phyloP scores from a whole-genome alignment of 2,113 vertebrate genomes.

The Thalassoma bifasciatum region DNA sequence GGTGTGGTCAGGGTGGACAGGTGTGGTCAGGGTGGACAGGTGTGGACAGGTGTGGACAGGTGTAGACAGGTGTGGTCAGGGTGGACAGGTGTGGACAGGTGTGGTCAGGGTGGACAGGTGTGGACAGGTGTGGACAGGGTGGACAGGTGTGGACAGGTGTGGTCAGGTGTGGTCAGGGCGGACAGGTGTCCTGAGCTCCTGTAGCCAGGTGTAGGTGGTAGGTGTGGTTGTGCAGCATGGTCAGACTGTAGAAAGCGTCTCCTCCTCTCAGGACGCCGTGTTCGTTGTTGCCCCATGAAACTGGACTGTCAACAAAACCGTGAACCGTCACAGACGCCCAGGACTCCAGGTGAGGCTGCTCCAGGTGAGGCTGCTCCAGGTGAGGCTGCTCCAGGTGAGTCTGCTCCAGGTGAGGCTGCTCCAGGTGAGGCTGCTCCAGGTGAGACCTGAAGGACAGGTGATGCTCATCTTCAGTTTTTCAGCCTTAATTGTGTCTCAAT shows the following conservation, averaged over 20 bases:
- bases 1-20: not conserved
- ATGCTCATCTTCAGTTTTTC: too few species aligned
- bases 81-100: too few species aligned
- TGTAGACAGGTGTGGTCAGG: too few species aligned
- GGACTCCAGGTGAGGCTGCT: slow-evolving; percentile 77
- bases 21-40: not conserved
- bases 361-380: too few species aligned
- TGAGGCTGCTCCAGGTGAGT: too few species aligned
- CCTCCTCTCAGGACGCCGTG: slow-evolving; percentile 90
- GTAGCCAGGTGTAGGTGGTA: slow-evolving; percentile 92
- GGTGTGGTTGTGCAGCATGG: slow-evolving; percentile 88
- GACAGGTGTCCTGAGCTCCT: slow-evolving; percentile 87
- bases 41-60: too few species aligned
- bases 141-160: not conserved
- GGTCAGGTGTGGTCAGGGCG: slow-evolving; percentile 46
- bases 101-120: too few species aligned
- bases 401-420: too few species aligned
- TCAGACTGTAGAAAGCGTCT: slow-evolving; percentile 91
- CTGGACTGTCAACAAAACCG: slow-evolving; percentile 92
- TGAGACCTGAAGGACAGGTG: slow-evolving; percentile 77
- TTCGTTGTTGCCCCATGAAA: slow-evolving; percentile 88
- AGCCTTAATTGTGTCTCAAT: too few species aligned
- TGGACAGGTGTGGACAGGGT: too few species aligned
- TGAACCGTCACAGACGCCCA: slow-evolving; percentile 91
- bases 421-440: too few species aligned